A percentile compares a stretch with the other conserved stretches of the same genome.
Conservation (phyloP, 2,797 vertebrate species). For the Neopelma chrysocephalum region DNA sequence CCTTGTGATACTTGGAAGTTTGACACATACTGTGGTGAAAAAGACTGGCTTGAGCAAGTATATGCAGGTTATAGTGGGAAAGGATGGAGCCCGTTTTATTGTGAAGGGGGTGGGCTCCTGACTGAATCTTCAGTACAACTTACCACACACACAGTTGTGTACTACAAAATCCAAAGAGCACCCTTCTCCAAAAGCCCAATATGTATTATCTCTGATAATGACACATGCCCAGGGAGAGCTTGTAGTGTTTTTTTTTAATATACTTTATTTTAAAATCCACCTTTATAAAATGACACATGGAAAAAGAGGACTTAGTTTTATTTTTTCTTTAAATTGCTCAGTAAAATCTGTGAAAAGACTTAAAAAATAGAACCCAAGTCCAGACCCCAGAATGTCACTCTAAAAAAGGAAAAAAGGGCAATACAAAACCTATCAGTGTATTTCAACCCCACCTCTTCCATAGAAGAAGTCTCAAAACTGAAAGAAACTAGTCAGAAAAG, state of each 20-base stretch:
- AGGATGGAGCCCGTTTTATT: neutral
- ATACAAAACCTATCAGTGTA: neutral
- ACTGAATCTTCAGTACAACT: neutral
- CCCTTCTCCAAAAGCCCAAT: neutral
- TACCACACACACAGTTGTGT: accelerated
- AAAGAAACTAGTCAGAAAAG: neutral
- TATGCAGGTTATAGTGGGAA: neutral
- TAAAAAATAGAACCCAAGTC: neutral
- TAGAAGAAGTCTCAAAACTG: neutral
- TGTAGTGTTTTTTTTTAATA: neutral
- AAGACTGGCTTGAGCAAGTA: neutral
- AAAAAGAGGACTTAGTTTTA: neutral
- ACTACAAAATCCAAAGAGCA: neutral
- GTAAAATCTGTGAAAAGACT: neutral
- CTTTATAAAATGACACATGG: neutral
- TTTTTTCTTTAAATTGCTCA: neutral
- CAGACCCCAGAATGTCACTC: neutral
- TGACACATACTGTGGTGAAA: neutral
- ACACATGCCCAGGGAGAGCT: neutral
- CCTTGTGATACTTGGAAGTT: neutral
- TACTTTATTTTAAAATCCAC: neutral
- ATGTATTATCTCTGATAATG: neutral
- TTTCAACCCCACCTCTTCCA: neutral
- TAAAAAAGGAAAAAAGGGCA: neutral
- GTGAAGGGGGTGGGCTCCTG: neutral